Base-by-base conservation (phyloP, 2,113 vertebrate genomes). In the Phalacrocorax pelagicus region DNA sequence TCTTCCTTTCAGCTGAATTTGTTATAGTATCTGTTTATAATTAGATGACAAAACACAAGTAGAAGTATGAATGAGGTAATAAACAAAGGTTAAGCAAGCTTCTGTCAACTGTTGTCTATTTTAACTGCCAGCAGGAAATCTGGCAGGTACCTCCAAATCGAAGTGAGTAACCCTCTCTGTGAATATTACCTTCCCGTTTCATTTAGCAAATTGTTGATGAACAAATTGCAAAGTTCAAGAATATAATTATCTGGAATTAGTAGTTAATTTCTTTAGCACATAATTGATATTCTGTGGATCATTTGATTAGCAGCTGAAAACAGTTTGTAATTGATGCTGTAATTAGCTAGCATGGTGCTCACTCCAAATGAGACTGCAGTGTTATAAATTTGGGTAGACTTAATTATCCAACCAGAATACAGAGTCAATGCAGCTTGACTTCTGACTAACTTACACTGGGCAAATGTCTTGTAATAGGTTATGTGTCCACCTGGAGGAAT, bases 291-390 rank as follows among this genome's bases (percentile, higher is more conserved):
- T 88, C 90, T 94, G 46, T 84, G 75, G 29, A 90, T 92, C 82
- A 40, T 86, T 96, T 94, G 85, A 95, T 92, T 83, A 93, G 80
- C 82, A 93, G 61, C 88, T 96, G 90, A 88, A 95, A 94, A 88
- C 51, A 74, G 44, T 90, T 93, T 74, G 47, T 55, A 84, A 86
- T 84, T 92, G 71, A 63, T 88, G 65, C 80, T 92, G 72, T 86
- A 95, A 95, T 96, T 96, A 94, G 55, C 51, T 79, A 83, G 63
- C 75, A 66, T 46, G 70, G 57, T 58, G 42, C 69, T 88, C 23
- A 27, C 10, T 94, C 69, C 57, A 49, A 78, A 83, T 81, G 67
- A 92, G 49, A 63, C 59, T 88, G 75, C 63, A 86, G 38, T 83
- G 59, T 70, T 92, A 80, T 54, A 96, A 94, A 93, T 85, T 58